phyloP scores from a whole-genome alignment of 2,888 invertebrate species.

The Pegoplata infirma region DNA sequence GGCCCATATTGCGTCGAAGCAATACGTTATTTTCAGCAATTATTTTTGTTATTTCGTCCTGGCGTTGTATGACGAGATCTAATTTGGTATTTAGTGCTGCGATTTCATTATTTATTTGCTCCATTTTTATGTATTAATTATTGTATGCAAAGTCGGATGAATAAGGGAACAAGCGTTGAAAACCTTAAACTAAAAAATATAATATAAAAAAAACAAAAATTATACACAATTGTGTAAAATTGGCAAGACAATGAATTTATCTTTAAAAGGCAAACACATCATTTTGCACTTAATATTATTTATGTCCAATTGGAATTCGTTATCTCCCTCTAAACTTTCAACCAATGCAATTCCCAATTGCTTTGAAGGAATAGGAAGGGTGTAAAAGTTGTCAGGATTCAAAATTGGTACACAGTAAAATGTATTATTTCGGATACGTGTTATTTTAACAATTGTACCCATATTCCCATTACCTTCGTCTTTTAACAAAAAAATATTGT shows the following conservation, averaged over 20 bases:
- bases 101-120: not conserved
- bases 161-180: not conserved
- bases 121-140: not conserved
- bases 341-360: slow-evolving; percentile 1
- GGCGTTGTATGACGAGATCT: slow-evolving; percentile 12
- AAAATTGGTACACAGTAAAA: slow-evolving; percentile 7
- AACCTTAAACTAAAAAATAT: not conserved
- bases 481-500: slow-evolving; percentile 1
- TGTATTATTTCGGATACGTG: not conserved
- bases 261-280: slow-evolving; percentile 9
- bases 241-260: slow-evolving; percentile 7
- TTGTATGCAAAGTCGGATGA: not conserved
- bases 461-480: slow-evolving; percentile 4
- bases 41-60: slow-evolving; percentile 4
- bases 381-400: not conserved
- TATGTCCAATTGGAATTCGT: slow-evolving; percentile 6
- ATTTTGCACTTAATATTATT: slow-evolving; percentile 2
- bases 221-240: slow-evolving; percentile 1
- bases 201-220: not conserved
- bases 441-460: slow-evolving; percentile 8
- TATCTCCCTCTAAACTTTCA: slow-evolving; percentile 4
- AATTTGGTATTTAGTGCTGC: not conserved
- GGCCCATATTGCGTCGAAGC: no score
- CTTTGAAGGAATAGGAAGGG: not conserved
- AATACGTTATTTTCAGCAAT: not conserved